Conservation (phyloP, 1,140 invertebrate species). For the Drosophila nigrodunni region DNA sequence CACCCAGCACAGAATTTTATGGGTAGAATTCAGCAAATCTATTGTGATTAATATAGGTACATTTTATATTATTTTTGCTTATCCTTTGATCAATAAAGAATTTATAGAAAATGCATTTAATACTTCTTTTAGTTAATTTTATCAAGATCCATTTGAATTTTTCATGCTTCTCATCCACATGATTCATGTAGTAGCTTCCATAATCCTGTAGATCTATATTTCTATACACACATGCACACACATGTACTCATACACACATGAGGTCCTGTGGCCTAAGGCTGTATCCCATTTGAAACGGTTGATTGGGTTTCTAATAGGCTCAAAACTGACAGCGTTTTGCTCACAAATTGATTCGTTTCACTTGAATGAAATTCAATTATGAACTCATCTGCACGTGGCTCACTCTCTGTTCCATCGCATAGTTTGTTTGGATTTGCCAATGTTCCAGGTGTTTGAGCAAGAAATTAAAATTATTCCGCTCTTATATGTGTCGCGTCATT, state of each 20-base stretch:
- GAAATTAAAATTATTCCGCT: conserved; percentile 74
- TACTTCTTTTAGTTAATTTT: neutral
- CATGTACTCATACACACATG: conserved; percentile 21
- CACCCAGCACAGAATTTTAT: conserved; percentile 52
- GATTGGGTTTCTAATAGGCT: conserved; percentile 74
- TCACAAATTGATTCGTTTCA: conserved; percentile 70
- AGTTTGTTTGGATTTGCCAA: conserved; percentile 73
- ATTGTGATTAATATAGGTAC: neutral
- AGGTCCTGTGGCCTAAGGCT: conserved; percentile 17
- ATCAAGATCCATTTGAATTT: conserved; percentile 32
- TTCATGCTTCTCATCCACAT: conserved; percentile 42
- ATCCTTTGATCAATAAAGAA: too few relatives aligned
- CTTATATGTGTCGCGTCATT: conserved; percentile 40
- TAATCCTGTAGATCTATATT: neutral
- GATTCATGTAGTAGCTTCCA: neutral
- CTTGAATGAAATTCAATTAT: conserved; percentile 74
- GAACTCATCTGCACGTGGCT: conserved; percentile 45
- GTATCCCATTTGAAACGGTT: conserved; percentile 71
- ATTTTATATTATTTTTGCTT: too few relatives aligned
- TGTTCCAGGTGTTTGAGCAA: conserved; percentile 74
- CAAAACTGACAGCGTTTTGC: conserved; percentile 41
- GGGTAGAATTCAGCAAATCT: neutral
- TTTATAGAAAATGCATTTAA: neutral
- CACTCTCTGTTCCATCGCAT: neutral
- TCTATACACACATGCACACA: conserved; percentile 29